Conservation (phyloP, 2,113 vertebrate species). For the Rhinoptilus africanus region DNA sequence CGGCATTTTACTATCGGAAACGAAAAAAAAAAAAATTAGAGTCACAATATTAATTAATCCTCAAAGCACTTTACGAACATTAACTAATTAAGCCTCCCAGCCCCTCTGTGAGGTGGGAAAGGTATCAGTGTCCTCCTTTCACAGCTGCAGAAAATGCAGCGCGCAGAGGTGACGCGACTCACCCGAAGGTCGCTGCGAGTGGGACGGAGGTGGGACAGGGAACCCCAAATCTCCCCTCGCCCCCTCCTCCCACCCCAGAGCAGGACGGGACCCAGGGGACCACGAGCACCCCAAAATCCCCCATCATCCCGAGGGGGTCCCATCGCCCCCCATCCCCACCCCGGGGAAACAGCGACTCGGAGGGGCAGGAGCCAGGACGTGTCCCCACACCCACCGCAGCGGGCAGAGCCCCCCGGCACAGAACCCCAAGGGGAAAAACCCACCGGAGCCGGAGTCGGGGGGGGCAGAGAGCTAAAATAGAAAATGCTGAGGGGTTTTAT, state of each 20-base stretch:
- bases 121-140: constrained; percentile 29
- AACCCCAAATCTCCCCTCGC: neutral
- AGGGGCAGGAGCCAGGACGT: neutral
- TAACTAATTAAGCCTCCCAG: constrained; percentile 63
- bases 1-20: neutral
- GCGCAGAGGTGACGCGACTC: neutral
- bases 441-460: fast-evolving
- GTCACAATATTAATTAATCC: constrained; percentile 67
- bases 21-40: constrained; percentile 15
- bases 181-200: neutral
- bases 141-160: neutral
- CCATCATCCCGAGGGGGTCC: fast-evolving
- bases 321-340: neutral
- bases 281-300: neutral
- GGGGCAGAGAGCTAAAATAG: neutral
- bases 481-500: neutral
- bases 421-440: fast-evolving
- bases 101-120: constrained; percentile 24
- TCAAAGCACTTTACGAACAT: constrained; percentile 63
- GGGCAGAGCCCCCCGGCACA: neutral
- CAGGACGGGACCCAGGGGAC: neutral
- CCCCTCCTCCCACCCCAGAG: neutral
- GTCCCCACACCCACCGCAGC: fast-evolving
- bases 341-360: neutral
- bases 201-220: neutral